Conservation (phyloP, 92 coral and sea anemone species). For the Paragorgia papillata region DNA sequence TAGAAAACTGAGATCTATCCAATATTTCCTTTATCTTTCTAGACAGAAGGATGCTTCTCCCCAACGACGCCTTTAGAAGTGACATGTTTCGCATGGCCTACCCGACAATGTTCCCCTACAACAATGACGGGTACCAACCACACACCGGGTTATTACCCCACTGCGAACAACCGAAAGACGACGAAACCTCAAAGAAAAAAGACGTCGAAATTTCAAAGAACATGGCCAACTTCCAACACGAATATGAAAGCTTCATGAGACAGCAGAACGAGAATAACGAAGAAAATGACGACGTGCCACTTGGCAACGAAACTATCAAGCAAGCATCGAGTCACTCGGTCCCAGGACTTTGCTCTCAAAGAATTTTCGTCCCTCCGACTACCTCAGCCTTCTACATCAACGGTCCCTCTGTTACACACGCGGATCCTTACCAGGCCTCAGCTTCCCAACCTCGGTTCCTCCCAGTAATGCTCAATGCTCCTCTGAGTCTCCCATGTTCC, state of each 20-base stretch:
- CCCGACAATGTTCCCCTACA: conserved; percentile 27
- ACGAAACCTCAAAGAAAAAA: not conserved
- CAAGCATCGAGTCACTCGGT: not conserved
- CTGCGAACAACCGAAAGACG: not conserved
- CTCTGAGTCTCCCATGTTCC: conserved; percentile 17
- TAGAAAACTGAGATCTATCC: too few species aligned
- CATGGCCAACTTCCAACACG: conserved; percentile 23
- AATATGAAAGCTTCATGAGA: conserved; percentile 40
- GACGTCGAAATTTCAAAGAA: conserved; percentile 21
- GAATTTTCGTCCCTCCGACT: not conserved
- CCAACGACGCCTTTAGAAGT: not conserved
- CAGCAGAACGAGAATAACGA: not conserved
- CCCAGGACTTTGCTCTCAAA: not conserved
- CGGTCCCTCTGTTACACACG: conserved; percentile 15
- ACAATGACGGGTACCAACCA: not conserved
- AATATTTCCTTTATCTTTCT: not conserved
- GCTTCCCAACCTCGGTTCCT: not conserved
- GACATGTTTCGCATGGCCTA: conserved; percentile 24
- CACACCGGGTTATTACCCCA: not conserved
- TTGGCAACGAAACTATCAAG: conserved; percentile 1
- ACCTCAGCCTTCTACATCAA: not conserved
- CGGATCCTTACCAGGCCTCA: conserved; percentile 11
- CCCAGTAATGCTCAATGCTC: conserved; percentile 35
- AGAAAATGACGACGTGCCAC: not conserved
- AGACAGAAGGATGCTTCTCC: conserved; percentile 9